Conservation (phyloP, 92 coral and sea anemone genomes). For the Meandrina meandrites region DNA sequence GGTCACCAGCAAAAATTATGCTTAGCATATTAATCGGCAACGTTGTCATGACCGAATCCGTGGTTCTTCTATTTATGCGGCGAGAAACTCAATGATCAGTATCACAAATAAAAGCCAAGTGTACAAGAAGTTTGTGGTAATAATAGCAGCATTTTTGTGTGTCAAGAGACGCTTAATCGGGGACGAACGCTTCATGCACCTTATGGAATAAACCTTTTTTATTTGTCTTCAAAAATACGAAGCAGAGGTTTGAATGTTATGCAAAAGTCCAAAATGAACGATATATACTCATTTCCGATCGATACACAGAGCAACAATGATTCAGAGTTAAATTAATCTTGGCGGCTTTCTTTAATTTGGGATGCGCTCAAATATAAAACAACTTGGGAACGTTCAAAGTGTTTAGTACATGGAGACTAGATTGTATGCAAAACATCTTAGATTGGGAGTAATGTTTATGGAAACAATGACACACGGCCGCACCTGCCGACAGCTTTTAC, state of each 20-base stretch:
- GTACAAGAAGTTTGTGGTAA: not conserved
- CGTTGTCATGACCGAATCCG: not conserved
- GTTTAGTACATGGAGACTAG: constrained; percentile 13
- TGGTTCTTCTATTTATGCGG: not conserved
- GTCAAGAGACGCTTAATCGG: not conserved
- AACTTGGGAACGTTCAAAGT: constrained; percentile 1
- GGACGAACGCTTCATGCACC: not conserved
- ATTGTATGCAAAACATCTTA: constrained; percentile 55
- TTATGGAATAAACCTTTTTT: not conserved
- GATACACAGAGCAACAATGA: not conserved
- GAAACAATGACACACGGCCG: constrained; percentile 13
- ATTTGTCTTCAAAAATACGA: not conserved
- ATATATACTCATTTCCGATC: not conserved
- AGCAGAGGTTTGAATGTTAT: not conserved
- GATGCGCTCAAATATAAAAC: not conserved
- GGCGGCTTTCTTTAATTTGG: not conserved
- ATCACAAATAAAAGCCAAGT: not conserved
- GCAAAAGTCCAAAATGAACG: not conserved
- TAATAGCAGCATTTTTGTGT: not conserved
- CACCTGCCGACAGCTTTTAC: constrained; percentile 38
- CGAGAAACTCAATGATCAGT: constrained; percentile 10
- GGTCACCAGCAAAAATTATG: constrained; percentile 11
- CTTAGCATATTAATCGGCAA: constrained; percentile 11
- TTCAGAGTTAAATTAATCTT: not conserved
- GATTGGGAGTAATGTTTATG: constrained; percentile 44